These are phyloP conservation scores for Drosophila orosa DNA, from an alignment of 1,140 invertebrate genomes.

Conservation along the genomic window DNA sequence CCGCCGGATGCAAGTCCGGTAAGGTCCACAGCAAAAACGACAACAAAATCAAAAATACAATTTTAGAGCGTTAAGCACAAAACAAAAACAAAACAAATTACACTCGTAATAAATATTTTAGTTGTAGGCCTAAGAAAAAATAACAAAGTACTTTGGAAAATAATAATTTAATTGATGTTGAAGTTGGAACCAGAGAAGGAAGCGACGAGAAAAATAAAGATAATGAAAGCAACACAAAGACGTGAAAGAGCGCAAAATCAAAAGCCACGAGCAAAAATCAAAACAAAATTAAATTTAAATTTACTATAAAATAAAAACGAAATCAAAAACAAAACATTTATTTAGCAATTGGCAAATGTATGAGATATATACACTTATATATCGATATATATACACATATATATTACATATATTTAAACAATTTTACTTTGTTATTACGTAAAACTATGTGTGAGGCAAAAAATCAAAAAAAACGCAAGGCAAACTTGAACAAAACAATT, in stretches of 20 bases:
- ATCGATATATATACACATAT: conserved; percentile 61
- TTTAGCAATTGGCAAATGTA: conserved; percentile 51
- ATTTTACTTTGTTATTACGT: conserved; percentile 58
- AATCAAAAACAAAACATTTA: conserved; percentile 47
- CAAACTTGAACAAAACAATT: conserved; percentile 45
- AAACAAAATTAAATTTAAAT: conserved; percentile 56
- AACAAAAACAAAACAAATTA: conserved; percentile 40
- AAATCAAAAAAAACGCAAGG: conserved; percentile 32
- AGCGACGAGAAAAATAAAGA: conserved; percentile 21
- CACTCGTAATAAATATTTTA: conserved; percentile 63
- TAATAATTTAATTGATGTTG: conserved; percentile 63
- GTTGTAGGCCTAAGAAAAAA: conserved; percentile 53
- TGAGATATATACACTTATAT: conserved; percentile 55
- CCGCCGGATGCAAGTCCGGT: conserved; percentile 27
- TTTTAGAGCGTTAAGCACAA: conserved; percentile 71
- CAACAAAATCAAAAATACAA: conserved; percentile 52
- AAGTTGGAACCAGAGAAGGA: conserved; percentile 19
- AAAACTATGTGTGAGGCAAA: conserved; percentile 58
- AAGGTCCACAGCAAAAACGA: conserved; percentile 23
- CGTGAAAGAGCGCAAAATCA: conserved; percentile 56
- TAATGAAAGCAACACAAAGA: conserved; percentile 45
- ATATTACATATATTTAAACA: conserved; percentile 70
- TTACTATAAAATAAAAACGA: conserved; percentile 29
- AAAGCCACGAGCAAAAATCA: conserved; percentile 68
- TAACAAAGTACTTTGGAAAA: conserved; percentile 59